Conservation (phyloP, 2,797 vertebrate species). For the Sebastes hopkinsi region DNA sequence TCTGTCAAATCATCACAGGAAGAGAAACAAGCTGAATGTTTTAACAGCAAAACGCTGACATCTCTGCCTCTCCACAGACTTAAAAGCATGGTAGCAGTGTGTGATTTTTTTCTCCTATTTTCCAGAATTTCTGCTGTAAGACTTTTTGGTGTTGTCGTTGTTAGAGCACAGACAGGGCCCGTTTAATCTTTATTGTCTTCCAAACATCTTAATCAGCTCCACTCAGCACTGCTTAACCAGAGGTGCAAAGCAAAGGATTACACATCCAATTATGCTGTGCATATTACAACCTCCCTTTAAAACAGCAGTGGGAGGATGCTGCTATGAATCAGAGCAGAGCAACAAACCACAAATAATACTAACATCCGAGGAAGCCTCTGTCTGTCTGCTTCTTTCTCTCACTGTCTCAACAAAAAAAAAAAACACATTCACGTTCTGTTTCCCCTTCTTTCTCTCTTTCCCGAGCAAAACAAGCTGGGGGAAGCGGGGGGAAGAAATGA, state of each 20-base stretch:
- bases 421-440: not conserved
- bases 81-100: not conserved
- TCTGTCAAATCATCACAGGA: constrained; percentile 35
- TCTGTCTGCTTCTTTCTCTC: constrained; percentile 21
- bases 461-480: constrained; percentile 64
- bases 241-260: constrained; percentile 71
- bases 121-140: not conserved
- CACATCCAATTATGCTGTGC: constrained; percentile 66
- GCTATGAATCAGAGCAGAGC: constrained; percentile 55
- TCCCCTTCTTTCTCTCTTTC: constrained; percentile 27
- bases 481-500: constrained; percentile 74
- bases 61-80: constrained; percentile 7
- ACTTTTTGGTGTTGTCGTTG: not conserved
- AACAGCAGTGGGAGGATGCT: constrained; percentile 59
- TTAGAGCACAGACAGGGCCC: constrained; percentile 14
- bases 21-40: constrained; percentile 7
- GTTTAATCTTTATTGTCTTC: constrained; percentile 61
- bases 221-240: constrained; percentile 62
- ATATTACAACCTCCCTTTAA: constrained; percentile 52
- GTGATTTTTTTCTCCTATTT: not conserved
- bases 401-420: not conserved
- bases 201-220: constrained; percentile 70
- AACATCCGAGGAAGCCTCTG: constrained; percentile 38
- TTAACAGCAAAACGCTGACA: constrained; percentile 17
- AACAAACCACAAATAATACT: constrained; percentile 58